Evolutionary conservation across 2,113 vertebrate species (phyloP).

Genomic region (Microcebus murinus): DNA sequence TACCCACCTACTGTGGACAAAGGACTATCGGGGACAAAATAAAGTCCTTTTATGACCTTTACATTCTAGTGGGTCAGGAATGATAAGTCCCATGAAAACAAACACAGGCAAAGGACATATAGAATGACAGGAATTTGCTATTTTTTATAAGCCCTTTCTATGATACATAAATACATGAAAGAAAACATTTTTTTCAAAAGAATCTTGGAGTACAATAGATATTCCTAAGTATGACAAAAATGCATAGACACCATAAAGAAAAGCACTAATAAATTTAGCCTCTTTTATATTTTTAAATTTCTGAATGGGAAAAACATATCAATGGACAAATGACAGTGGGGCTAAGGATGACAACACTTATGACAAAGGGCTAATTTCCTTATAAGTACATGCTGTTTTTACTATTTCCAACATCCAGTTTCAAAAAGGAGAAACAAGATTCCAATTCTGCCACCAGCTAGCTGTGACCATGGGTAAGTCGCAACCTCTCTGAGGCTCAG

Average conservation of each 20-base stretch:
- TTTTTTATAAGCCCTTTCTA: neutral
- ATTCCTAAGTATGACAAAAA: slow-evolving; percentile 7
- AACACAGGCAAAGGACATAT: neutral
- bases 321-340: neutral
- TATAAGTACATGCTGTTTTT: neutral
- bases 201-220: neutral
- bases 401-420: neutral
- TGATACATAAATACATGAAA: neutral
- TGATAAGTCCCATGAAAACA: neutral
- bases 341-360: neutral
- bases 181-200: neutral
- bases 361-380: neutral
- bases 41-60: neutral
- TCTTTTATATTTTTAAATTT: neutral
- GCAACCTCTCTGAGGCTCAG: neutral
- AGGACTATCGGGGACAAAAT: neutral
- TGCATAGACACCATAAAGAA: neutral
- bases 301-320: neutral
- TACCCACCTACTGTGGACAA: neutral
- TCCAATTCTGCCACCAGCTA: neutral
- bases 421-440: neutral
- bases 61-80: neutral
- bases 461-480: neutral
- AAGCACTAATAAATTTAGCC: neutral
- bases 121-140: neutral